Evolutionary conservation across 2,888 invertebrate species (phyloP), one percentile per base, ranked within the genome.

Genomic region (Eristalis intricaria): DNA sequence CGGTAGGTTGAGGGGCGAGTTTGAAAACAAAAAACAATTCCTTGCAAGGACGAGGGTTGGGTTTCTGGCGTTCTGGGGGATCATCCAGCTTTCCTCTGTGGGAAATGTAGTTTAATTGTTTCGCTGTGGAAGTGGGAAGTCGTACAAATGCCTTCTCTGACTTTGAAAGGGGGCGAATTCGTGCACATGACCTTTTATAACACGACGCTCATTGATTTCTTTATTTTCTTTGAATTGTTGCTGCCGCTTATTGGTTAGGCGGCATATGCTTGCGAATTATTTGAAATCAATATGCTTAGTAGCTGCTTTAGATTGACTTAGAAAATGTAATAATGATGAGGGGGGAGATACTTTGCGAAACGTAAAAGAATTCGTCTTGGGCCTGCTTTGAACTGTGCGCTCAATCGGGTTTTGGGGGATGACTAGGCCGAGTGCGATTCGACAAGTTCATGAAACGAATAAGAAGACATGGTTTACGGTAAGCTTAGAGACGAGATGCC

Each of bases 1-100:
- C 80, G 87, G 87, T 84, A 80, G 40, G 87, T 83, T 13, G n/a
- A 13, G 26, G 22, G 38, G 19, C 32, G 32, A 13, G 66, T 26
- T 40, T 32, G 35, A 15, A 61, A 26, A 63, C 32, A 71, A 68
- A 71, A 68, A 69, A 76, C 35, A 58, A 26, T 10, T 43, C 22
- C 63, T 68, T 32, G 19, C 10, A 73, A 32, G 32, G 38, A 61
- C n/a, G 19, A 22, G n/a, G 43, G 15, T n/a, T 43, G 43, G n/a
- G 13, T 35, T n/a, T n/a, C n/a, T n/a, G n/a, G n/a, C n/a, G 23
- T n/a, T n/a, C 60, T 26, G 11, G 23, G 50, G 50, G 10, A 19
- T n/a, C 19, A 22, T 50, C 50, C 50, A 19, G 19, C 50, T 50
- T 7, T 50, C 38, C 38, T 38, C 13, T 38, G 38, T 10, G 11